Evolutionary conservation across 2,113 vertebrate genomes (phyloP).

Genomic region (Rutilus rutilus): DNA sequence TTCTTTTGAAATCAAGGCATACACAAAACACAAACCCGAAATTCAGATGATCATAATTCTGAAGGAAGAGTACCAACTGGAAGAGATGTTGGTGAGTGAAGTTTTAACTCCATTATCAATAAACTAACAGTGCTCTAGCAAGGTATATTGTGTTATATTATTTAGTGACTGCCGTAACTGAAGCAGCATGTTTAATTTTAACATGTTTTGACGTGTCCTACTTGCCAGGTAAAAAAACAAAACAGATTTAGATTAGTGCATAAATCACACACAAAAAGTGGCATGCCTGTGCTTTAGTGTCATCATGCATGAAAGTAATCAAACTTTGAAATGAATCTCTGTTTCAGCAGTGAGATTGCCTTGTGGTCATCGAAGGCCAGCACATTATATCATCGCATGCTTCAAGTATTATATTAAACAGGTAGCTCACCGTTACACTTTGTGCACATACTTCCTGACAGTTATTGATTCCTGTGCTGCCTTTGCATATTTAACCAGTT

Average conservation of each 20-base stretch:
- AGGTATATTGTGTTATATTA: too few species aligned
- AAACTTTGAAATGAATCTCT: neutral
- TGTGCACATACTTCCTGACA: neutral
- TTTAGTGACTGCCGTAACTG: neutral
- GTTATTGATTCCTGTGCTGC: neutral
- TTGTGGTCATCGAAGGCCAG: slow-evolving; percentile 48
- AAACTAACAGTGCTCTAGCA: too few species aligned
- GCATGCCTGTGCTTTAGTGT: too few species aligned
- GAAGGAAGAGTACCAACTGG: neutral
- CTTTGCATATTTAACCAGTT: neutral
- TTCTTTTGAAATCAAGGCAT: neutral
- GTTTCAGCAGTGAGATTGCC: neutral
- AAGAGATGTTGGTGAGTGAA: neutral
- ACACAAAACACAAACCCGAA: neutral
- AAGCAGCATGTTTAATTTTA: neutral
- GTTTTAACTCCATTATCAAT: too few species aligned
- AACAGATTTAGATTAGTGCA: too few species aligned
- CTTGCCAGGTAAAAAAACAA: too few species aligned
- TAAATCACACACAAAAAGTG: too few species aligned
- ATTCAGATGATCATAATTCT: neutral
- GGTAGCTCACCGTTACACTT: slow-evolving; percentile 4
- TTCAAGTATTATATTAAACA: slow-evolving; percentile 39
- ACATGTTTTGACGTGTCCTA: too few species aligned
- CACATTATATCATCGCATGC: slow-evolving; percentile 46
- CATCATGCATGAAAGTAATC: neutral